Percentiles rank a stretch among this genome's conserved stretches.
phyloP scores from a whole-genome alignment of 2,888 invertebrate species.

The Aricia artaxerxes region DNA sequence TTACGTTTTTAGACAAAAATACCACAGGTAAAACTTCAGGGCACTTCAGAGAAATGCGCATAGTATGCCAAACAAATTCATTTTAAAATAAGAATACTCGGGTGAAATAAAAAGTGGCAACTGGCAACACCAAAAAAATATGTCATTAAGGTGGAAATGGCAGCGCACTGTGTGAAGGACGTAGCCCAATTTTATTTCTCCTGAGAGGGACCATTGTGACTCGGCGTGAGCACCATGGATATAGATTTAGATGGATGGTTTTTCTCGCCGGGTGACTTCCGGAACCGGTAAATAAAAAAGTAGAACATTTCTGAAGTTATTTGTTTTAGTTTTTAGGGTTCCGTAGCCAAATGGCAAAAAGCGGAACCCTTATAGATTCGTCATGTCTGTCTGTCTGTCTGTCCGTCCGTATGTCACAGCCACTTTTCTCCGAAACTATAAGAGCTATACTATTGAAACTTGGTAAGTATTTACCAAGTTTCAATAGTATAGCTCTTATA shows the following conservation, averaged over 20 bases:
- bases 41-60: constrained; percentile 4
- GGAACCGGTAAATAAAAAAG: background rate
- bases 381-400: no score
- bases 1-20: background rate
- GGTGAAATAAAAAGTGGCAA: constrained; percentile 3
- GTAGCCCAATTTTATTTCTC: constrained; percentile 49
- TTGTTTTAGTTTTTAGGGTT: background rate
- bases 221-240: constrained; percentile 46
- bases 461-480: no score
- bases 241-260: background rate
- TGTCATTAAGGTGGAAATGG: constrained; percentile 31
- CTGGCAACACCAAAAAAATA: constrained; percentile 24
- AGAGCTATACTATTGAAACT: no score
- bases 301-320: background rate
- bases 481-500: no score
- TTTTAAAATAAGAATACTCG: background rate
- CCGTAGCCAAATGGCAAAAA: no score
- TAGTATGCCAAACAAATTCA: background rate
- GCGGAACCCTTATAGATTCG: no score
- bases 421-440: no score
- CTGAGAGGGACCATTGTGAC: constrained; percentile 51
- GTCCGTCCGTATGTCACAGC: no score
- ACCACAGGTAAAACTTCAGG: background rate
- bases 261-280: background rate
- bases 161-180: constrained; percentile 40